These are phyloP conservation scores for Leptinotarsa lineolata DNA, from an alignment of 1,140 invertebrate species.

Conservation along the genomic window DNA sequence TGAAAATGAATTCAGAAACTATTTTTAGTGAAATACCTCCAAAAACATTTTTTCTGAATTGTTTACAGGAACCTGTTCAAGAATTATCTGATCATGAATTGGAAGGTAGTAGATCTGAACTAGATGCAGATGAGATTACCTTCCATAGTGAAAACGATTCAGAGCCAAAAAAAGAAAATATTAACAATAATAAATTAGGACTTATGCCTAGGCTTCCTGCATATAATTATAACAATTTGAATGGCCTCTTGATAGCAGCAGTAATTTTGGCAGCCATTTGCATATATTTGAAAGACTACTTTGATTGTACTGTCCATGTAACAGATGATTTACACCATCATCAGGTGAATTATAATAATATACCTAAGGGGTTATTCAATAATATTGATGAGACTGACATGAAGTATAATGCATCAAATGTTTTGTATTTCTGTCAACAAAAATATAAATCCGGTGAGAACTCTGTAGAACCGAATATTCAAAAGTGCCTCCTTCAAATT, in stretches of 20 bases:
- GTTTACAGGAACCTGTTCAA: conserved; percentile 15
- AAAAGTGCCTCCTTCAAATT: not conserved
- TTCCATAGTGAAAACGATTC: not conserved
- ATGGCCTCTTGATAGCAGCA: not conserved
- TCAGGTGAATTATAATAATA: not conserved
- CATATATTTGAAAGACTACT: conserved; percentile 6
- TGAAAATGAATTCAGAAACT: not conserved
- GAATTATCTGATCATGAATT: conserved; percentile 15
- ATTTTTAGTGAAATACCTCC: not conserved
- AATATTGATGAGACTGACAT: not conserved
- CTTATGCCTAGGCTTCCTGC: not conserved
- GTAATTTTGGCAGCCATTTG: not conserved
- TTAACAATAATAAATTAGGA: not conserved
- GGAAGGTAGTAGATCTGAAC: not conserved
- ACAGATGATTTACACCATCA: not conserved
- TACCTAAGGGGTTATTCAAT: not conserved
- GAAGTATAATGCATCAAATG: conserved; percentile 2
- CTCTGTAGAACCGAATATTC: not conserved
- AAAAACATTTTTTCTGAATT: conserved; percentile 3
- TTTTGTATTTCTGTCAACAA: not conserved
- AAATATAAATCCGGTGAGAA: not conserved
- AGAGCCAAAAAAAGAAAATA: not conserved
- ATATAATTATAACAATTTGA: not conserved
- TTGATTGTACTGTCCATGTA: not conserved
- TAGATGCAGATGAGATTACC: not conserved